These are phyloP conservation scores for Dolomedes plantarius DNA, from an alignment of 2,888 invertebrate species.

Conservation along the genomic window DNA sequence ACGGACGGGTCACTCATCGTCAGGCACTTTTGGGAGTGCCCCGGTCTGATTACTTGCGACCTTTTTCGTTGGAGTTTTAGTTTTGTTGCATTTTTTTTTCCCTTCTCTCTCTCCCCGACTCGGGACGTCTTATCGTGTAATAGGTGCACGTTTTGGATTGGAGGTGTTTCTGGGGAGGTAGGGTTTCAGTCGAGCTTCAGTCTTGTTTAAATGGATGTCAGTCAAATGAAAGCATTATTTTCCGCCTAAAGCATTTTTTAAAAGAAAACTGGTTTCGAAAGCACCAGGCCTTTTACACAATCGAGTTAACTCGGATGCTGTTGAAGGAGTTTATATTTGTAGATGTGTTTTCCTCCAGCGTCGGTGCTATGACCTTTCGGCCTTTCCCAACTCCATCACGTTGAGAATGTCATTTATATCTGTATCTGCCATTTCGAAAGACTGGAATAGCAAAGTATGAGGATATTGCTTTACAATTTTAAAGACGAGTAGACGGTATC, in stretches of 20 bases:
- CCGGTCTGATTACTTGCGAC: constrained; percentile 50
- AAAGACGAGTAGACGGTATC: too few relatives aligned
- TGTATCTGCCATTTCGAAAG: too few relatives aligned
- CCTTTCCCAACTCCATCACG: too few relatives aligned
- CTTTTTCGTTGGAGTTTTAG: not conserved
- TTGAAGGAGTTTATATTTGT: not conserved
- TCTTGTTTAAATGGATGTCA: constrained; percentile 18
- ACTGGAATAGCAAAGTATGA: too few relatives aligned
- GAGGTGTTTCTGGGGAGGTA: constrained; percentile 10
- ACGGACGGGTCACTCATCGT: constrained; percentile 37
- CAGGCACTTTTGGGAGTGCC: constrained; percentile 58
- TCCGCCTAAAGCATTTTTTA: not conserved
- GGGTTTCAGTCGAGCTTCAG: not conserved
- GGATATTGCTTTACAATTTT: too few relatives aligned
- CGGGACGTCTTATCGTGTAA: constrained; percentile 31
- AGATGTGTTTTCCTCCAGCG: not conserved
- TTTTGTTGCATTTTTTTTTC: not conserved
- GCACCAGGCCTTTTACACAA: not conserved
- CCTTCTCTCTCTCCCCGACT: not conserved
- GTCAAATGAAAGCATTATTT: constrained; percentile 8
- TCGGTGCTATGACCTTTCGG: not conserved
- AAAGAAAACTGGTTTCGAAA: not conserved
- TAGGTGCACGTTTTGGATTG: constrained; percentile 38
- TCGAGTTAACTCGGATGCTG: not conserved
- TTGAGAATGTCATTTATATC: too few relatives aligned